Base-by-base conservation (phyloP, 2,113 vertebrate genomes). In the Nycticorax nycticorax region DNA sequence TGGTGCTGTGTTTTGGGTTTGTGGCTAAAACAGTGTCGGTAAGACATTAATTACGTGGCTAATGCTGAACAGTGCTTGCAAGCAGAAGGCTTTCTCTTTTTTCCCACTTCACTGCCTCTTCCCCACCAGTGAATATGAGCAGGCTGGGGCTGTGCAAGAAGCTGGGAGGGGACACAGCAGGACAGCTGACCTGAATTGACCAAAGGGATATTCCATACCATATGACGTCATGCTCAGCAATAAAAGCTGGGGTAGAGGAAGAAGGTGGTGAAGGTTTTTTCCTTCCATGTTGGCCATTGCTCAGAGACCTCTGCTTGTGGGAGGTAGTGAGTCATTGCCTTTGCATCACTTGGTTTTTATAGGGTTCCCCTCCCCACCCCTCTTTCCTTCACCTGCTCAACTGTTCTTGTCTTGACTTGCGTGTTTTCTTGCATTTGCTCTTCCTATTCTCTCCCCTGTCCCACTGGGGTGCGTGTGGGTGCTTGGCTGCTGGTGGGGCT, bases 151-250 rank as follows among this genome's bases (percentile, higher is more conserved):
- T 71, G 21, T 81, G 37, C 27, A 79, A 84, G 47, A 72, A n/a
- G 21, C 3, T 76, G 62, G 53, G 35, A 83, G 43, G 14, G 43
- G 35, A 68, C 19, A 16, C 30, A 84, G 6, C 37, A 32, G 39
- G 26, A 50, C 24, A 68, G 35, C 43, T 80, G 39, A 79, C 26
- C 62, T 12, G 7, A 68, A 80, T 0, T 83, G 22, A 55, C 43
- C 22, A 56, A 35, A 79, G 17, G 16, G 12, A n/a, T 87, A 23
- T 72, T 76, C 48, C 35, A 6, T 64, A n/a, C 21, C 12, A 5
- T 63, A 12, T 30, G 41, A 21, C 0, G 0, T 39, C 22, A 27
- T 27, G 7, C 9, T 69, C n/a, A 75, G 41, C 26, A 57, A 30
- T 60, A 77, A 93, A 93, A 71, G 6, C 23, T 85, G 10, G 2